A percentile compares a stretch with the other conserved stretches of the same genome.
phyloP scores from a whole-genome alignment of 2,888 invertebrate species.

The Rotaria socialis region DNA sequence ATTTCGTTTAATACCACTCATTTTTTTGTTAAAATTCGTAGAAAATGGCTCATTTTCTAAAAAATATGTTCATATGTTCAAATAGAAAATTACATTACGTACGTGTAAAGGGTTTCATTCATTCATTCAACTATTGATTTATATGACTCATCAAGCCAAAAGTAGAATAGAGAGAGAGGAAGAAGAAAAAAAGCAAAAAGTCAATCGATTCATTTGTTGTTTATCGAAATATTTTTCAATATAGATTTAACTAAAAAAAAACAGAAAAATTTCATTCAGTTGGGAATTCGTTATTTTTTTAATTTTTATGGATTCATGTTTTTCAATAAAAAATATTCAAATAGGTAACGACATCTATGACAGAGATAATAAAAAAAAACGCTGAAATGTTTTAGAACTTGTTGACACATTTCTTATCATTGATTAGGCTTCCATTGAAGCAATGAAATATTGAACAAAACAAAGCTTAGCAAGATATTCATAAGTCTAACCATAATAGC shows the following conservation, averaged over 20 bases:
- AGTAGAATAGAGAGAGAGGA: background rate
- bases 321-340: background rate
- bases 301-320: background rate
- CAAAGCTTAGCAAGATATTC: no score
- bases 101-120: background rate
- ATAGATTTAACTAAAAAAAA: background rate
- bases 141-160: background rate
- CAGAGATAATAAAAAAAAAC: no score
- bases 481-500: no score
- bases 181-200: background rate
- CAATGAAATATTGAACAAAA: no score
- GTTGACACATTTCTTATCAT: no score
- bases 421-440: no score
- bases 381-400: no score
- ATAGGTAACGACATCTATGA: background rate
- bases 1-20: slow-evolving; percentile 19
- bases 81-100: background rate
- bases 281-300: background rate
- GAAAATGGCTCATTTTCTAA: slow-evolving; percentile 18
- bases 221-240: background rate
- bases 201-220: background rate
- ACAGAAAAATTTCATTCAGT: background rate
- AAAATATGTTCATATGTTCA: background rate
- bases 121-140: slow-evolving; percentile 2
- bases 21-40: background rate